A percentile compares a stretch with the other conserved stretches of the same genome.
phyloP scores from a whole-genome alignment of 2,797 vertebrate species.

The Aldrovandia affinis region DNA sequence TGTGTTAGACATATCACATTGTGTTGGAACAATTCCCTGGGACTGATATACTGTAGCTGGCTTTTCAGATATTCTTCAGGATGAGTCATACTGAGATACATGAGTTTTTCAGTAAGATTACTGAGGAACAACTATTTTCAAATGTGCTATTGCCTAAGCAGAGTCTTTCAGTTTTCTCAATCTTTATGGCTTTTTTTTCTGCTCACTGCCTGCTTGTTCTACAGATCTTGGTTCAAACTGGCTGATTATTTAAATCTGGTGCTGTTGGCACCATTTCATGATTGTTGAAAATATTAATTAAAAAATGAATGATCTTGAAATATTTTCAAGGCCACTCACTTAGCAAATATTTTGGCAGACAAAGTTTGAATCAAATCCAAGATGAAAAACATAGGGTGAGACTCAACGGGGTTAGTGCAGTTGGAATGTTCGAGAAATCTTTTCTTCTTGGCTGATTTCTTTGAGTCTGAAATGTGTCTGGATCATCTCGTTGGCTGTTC shows the following conservation, averaged over 20 bases:
- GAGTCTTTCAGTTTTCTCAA: not conserved
- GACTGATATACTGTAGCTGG: not conserved
- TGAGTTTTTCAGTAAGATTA: not conserved
- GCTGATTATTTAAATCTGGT: too few relatives aligned
- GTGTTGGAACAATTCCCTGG: too few relatives aligned
- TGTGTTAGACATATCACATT: not conserved
- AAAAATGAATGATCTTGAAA: too few relatives aligned
- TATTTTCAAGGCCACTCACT: too few relatives aligned
- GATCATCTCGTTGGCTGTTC: not conserved
- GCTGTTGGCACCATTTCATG: too few relatives aligned
- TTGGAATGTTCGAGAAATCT: not conserved
- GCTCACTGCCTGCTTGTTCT: not conserved
- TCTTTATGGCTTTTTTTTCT: not conserved
- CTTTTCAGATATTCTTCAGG: not conserved
- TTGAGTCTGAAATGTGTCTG: not conserved
- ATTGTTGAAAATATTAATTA: too few relatives aligned
- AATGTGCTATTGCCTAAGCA: not conserved
- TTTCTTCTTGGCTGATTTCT: not conserved
- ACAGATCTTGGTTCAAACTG: not conserved
- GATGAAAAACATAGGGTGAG: not conserved
- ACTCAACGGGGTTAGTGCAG: not conserved
- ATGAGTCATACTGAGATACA: not conserved
- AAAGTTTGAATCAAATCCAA: not conserved
- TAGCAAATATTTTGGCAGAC: not conserved
- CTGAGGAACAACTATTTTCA: not conserved